These are phyloP conservation scores for Bombus haemorrhoidalis DNA, from an alignment of 1,140 invertebrate species.

Conservation along the genomic window DNA sequence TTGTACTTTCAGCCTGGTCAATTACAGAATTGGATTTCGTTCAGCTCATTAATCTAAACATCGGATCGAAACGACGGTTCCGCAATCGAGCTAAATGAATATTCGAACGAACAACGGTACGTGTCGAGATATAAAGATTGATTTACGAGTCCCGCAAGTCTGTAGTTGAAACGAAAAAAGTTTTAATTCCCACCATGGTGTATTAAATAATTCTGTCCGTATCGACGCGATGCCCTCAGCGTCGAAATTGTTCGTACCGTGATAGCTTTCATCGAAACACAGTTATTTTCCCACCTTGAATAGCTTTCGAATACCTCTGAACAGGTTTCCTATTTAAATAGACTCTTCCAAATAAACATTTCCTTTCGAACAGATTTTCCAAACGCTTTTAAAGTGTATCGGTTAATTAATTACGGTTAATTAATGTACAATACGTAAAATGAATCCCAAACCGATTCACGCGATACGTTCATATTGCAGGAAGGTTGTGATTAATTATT, in stretches of 20 bases:
- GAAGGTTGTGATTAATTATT: background rate
- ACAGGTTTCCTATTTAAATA: background rate
- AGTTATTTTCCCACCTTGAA: background rate
- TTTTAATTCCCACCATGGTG: slow-evolving; percentile 64
- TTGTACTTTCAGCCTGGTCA: slow-evolving; percentile 20
- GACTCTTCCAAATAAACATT: background rate
- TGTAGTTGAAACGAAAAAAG: slow-evolving; percentile 40
- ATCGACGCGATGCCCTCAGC: background rate
- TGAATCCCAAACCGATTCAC: background rate
- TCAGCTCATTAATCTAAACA: slow-evolving; percentile 52
- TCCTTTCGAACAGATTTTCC: background rate
- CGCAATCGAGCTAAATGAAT: slow-evolving; percentile 46
- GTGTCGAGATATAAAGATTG: slow-evolving; percentile 57
- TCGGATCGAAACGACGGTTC: slow-evolving; percentile 18
- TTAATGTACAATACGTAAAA: background rate
- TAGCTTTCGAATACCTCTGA: background rate
- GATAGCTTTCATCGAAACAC: background rate
- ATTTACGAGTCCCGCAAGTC: slow-evolving; percentile 56
- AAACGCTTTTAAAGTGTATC: background rate
- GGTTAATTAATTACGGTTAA: background rate
- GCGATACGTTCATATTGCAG: background rate
- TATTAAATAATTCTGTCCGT: slow-evolving; percentile 43
- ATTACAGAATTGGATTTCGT: slow-evolving; percentile 48
- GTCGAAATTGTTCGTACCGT: background rate
- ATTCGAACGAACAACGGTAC: slow-evolving; percentile 22